Conservation (phyloP, 2,797 vertebrate genomes). For the Scolopax rusticola region DNA sequence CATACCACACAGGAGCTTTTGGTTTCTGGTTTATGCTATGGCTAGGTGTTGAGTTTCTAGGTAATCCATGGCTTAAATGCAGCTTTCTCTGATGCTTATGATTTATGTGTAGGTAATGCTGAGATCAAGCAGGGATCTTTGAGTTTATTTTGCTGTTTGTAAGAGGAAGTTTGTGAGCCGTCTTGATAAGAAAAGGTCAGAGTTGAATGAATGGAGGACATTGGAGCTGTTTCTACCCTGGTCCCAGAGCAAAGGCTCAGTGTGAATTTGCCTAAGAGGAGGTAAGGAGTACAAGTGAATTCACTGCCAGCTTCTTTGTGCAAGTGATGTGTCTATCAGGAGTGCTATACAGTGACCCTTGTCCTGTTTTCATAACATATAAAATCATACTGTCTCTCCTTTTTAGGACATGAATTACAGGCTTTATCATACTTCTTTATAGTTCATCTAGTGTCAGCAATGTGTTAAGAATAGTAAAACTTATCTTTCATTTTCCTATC, state of each 20-base stretch:
- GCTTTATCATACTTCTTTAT: neutral
- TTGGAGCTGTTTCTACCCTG: neutral
- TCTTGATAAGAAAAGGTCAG: neutral
- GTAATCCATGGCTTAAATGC: neutral
- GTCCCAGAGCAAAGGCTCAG: neutral
- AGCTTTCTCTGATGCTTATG: neutral
- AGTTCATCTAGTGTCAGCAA: neutral
- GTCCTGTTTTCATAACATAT: neutral
- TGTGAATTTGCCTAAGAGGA: neutral
- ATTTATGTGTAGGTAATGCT: neutral
- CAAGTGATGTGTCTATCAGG: neutral
- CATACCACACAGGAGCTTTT: neutral
- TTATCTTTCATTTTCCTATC: neutral
- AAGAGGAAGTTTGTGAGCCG: neutral
- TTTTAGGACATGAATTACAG: neutral
- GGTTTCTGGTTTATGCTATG: neutral
- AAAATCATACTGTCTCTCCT: neutral
- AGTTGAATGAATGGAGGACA: neutral
- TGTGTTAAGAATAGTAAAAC: neutral
- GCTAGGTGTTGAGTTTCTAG: neutral
- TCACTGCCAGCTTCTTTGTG: neutral
- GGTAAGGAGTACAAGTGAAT: neutral
- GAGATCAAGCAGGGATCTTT: neutral
- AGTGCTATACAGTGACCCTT: neutral
- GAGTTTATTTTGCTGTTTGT: neutral